These are phyloP conservation scores for Smutsia gigantea DNA, from an alignment of 2,797 vertebrate species.

Conservation along the genomic window DNA sequence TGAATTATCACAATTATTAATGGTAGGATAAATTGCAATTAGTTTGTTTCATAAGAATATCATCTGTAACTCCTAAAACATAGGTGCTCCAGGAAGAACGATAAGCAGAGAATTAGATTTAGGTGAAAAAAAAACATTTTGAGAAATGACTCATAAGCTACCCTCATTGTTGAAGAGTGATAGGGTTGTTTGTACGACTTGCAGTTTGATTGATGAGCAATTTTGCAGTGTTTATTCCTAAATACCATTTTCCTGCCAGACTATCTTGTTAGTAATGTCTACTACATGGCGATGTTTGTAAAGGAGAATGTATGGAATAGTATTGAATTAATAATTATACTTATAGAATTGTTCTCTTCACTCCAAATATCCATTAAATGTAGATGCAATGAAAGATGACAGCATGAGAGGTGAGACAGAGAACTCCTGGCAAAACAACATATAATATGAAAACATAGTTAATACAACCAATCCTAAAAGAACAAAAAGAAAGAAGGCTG, in stretches of 20 bases:
- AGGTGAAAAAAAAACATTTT: background rate
- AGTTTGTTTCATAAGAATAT: background rate
- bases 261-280: background rate
- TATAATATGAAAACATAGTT: too few species aligned
- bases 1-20: background rate
- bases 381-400: background rate
- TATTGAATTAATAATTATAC: background rate
- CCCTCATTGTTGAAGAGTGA: background rate
- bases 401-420: background rate
- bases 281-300: background rate
- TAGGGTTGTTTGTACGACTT: background rate
- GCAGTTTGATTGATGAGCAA: background rate
- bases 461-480: too few species aligned
- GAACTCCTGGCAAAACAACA: background rate
- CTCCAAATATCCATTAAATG: background rate
- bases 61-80: background rate
- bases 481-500: too few species aligned
- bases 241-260: background rate
- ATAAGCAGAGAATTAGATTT: background rate
- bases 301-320: background rate
- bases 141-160: background rate
- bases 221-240: background rate
- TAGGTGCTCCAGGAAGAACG: background rate
- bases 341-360: background rate
- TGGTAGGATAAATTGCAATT: background rate